Evolutionary conservation across 2,888 invertebrate species (phyloP), one percentile per base, ranked within the genome.

Genomic region (Drosophila hamatofila): DNA sequence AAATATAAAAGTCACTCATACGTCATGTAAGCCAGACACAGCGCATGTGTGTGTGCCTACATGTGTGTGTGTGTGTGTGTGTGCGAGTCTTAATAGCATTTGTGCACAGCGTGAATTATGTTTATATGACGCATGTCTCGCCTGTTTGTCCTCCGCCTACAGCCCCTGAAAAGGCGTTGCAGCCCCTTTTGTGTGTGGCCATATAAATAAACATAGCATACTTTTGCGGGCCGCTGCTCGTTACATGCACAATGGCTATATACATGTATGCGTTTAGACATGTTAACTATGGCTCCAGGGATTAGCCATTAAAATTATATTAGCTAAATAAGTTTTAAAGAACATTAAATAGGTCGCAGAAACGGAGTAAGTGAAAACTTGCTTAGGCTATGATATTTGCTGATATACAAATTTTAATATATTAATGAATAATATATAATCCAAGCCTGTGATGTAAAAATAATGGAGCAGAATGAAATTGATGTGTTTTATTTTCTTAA

Each of bases 1-100:
- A 89, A 88, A 84, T 88, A 84, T 84, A 89, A 89, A 89, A 88
- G 85, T 85, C 89, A 85, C 88, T 85, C 89, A 85, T 89, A 89
- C 84, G 84, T 75, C 84, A 81, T 70, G 81, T 68, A 46, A 65
- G 76, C 80, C 69, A 33, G 46, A 37, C 44, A 42, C 42, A 27
- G 35, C 6, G n/a, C 16, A n/a, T 60, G 61, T 30, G 21, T 25
- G 59, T 41, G 30, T 30, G 30, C 25, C 21, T 7, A 54, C 12
- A n/a, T n/a, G 51, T 39, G 66, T 59, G 59, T 35, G 41, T 23
- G 16, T 25, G 56, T 44, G 67, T 49, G 60, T 35, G 21, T 44
- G 42, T 49, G 67, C 42, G 49, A 21, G 23, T 72, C 72, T 89
- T 83, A 83, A 81, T 78, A 73, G 66, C 89, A 81, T 80, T 89